Evolutionary conservation across 2,797 vertebrate genomes (phyloP), one percentile per base, ranked within the genome.

Genomic region (Microctenopoma lineatum): DNA sequence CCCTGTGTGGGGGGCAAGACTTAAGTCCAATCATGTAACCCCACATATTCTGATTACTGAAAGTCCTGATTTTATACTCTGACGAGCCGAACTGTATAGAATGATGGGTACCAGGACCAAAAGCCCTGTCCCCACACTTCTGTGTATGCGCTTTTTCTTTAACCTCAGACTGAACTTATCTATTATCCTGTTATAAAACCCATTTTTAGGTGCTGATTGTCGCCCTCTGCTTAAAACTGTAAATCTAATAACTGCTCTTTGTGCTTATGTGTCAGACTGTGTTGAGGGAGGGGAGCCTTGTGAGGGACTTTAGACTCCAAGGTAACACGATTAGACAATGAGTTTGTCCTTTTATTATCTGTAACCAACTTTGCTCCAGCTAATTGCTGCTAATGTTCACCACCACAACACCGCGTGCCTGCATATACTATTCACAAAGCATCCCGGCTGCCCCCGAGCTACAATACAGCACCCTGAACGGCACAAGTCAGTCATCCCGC

Each of bases 231-330:
- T 83, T 66, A 85, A 71, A 83, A 84, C 69, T 87, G 77, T 86
- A 56, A 79, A 61, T 90, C 90, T 94, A 91, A 93, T 88, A 48
- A 84, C 55, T 88, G 78, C 86, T 93, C 80, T 92, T 86, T 93
- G 89, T 92, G 90, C 90, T 86, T 89, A 80, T 90, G 81, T 89
- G 79, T 90, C 90, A 94, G 93, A 92, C 87, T 92, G 81, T 92
- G 79, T 91, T 86, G 93, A 93, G 90, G 88, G 86, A 84, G 86
- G 91, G 82, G 90, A 92, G 55, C 86, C 90, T 76, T 88, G 90
- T 91, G 91, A 90, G 86, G 87, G 91, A 87, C 92, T 90, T 89
- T 94, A 94, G 88, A 81, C 83, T 84, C 78, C 78, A 87, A 94
- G 93, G 92, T 94, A 94, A 94, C 77, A 58, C 10, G 60, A 77